Evolutionary conservation across 2,888 invertebrate genomes (phyloP), one percentile per base, ranked within the genome.

Genomic region (Noctua pronuba): DNA sequence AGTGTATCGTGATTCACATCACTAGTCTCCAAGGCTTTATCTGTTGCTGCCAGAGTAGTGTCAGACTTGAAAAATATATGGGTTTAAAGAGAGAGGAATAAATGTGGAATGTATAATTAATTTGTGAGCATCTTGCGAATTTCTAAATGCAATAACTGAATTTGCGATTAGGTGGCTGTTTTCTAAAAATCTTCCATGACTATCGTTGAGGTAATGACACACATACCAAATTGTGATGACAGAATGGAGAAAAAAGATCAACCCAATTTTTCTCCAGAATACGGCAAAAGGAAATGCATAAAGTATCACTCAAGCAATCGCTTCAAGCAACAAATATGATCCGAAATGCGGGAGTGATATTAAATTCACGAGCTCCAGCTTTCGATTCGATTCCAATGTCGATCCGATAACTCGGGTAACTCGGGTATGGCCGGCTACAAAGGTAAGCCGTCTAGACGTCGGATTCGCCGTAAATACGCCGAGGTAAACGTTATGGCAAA

Each of bases 1-100:
- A 82, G 73, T 82, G 73, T 83, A 88, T 88, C 87, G 65, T 77
- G 82, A 88, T 88, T 88, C 88, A 88, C 86, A 88, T 86, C 86
- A 89, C 88, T 86, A 86, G 89, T 78, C 75, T 21, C 41, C 77
- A 88, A 83, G 85, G 83, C 70, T 78, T 77, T 82, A 67, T 83
- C 67, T 82, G n/a, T 76, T 46, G 44, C 73, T 65, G 83, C 49
- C 62, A 77, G 52, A 35, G 58, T n/a, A 41, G 44, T 49, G 66
- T 46, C 80, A 21, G 41, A 31, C 35, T 68, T 60, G 28, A 69
- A 86, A 81, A 77, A 74, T 76, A 66, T 64, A 82, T 72, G 60
- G 28, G 46, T 44, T 5, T 71, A 67, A 65, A 73, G 35, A 52
- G 31, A 68, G 68, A 58, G 49, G 38, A 58, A 49, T 35, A 60